Conservation (phyloP, 2,113 vertebrate genomes). For the Acrocephalus kingi region DNA sequence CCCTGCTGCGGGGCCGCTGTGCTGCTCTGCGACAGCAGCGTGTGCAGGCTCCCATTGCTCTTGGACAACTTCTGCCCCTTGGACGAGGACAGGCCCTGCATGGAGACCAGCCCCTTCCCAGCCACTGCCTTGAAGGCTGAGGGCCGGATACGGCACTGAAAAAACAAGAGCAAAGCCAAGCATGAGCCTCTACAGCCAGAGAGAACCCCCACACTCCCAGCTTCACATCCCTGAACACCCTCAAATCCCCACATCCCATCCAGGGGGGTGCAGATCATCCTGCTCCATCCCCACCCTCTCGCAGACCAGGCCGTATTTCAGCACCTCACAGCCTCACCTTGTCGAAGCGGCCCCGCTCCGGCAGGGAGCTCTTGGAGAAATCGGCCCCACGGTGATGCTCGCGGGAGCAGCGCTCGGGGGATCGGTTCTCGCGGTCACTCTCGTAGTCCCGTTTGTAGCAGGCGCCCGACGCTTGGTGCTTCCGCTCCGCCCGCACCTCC, state of each 20-base stretch:
- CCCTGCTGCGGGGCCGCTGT: constrained; percentile 65
- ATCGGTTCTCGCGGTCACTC: constrained; percentile 78
- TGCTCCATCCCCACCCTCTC: neutral
- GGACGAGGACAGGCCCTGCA: constrained; percentile 89
- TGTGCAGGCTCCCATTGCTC: constrained; percentile 84
- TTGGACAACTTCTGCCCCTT: constrained; percentile 88
- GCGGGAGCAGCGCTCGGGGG: constrained; percentile 83
- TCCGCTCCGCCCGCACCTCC: constrained; percentile 80
- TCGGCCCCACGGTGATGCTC: constrained; percentile 87
- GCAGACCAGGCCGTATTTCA: rapidly evolving
- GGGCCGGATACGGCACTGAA: constrained; percentile 86
- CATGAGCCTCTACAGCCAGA: neutral
- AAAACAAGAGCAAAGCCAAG: neutral
- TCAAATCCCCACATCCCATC: neutral
- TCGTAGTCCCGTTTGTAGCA: constrained; percentile 79
- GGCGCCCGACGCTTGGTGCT: constrained; percentile 63
- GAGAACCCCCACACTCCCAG: rapidly evolving
- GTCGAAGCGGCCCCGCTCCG: constrained; percentile 89
- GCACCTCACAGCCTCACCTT: constrained; percentile 78
- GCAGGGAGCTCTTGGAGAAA: constrained; percentile 91
- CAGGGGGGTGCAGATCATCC: rapidly evolving
- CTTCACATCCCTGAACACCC: neutral
- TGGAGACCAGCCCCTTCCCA: constrained; percentile 90
- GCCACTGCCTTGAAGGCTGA: constrained; percentile 88
- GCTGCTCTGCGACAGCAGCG: constrained; percentile 79